Evolutionary conservation across 2,888 invertebrate genomes (phyloP), one percentile per base, ranked within the genome.

Genomic region (Torymus auratus): DNA sequence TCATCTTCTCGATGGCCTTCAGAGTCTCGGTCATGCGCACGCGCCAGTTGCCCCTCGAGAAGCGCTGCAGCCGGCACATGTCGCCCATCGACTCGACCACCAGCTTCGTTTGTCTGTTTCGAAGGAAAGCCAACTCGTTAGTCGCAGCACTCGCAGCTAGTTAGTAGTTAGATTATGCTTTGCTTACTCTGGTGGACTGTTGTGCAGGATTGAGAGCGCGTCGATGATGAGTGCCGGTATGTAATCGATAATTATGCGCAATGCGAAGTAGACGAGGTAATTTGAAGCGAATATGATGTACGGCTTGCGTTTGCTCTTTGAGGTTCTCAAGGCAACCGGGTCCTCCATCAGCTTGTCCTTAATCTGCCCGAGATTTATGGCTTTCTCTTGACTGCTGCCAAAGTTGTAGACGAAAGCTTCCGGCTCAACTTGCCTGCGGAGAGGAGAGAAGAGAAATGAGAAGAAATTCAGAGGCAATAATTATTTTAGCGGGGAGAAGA

Each of bases 301-400:
- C 7, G 78, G 60, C 23, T 0, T 5, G 17, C 81, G 72, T 17
- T 20, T 68, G 17, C 73, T 73, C 13, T 52, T 41, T 5, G 69
- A 64, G 5, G 58, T n/a, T 17, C n/a, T 17, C 2, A 80, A 62
- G 10, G 52, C 82, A 56, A 52, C 20, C 5, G 81, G 75, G 3
- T 79, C 81, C 5, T 68, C 58, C 70, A 65, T 69, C 20, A 55
- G 55, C 10, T 82, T 74, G 0, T 80, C 17, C 20, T 81, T 81
- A 15, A 85, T 76, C 15, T 73, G 56, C 12, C 60, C 60, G 7
- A 83, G 20, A 1, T 70, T 82, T 1, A 86, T 76, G 28, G 84
- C 84, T 88, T 97, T 97, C 83, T 95, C 93, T 1, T 93, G 92
- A 0, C 96, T 96, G 0, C 96, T 95, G 1, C 96, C 96, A 89